Evolutionary conservation across 2,888 invertebrate species (phyloP), one percentile per base, ranked within the genome.

Genomic region (Athalia rosae): DNA sequence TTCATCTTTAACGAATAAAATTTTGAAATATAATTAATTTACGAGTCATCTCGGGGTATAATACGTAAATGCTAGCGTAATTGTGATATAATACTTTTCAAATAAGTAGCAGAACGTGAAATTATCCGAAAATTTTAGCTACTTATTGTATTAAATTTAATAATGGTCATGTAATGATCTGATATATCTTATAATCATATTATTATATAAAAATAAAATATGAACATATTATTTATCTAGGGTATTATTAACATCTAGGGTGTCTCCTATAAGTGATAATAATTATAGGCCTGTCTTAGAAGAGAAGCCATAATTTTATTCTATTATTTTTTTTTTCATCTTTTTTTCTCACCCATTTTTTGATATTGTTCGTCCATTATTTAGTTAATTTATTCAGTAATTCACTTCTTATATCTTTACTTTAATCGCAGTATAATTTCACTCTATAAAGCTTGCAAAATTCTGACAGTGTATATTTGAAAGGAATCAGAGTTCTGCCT

Each of bases 391-490:
- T 28, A 28, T 28, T 28, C 1, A 28, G 53, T 53, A n/a, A 53
- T 53, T 53, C n/a, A 67, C 45, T 63, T 50, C 50, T 63, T 4
- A 67, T 67, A 50, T 9, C 15, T 8, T 11, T 11, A 67, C 50
- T 53, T 3, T 13, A n/a, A 11, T 47, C 64, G 64, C 6, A 69
- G 9, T 28, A 66, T 15, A 13, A 61, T 74, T 50, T 28, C 48
- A 48, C 15, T 74, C 74, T 59, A 74, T 45, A 62, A 74, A 74
- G 74, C 74, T 74, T 74, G 74, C 74, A 59, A 74, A 74, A 74
- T 61, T 74, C 48, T 61, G 48, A 50, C 28, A 74, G 62, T 43
- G 9, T 61, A 74, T 48, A 74, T 67, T 67, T 67, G 28, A 28
- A 28, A 28, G 4, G 0, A 53, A n/a, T 53, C 7, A 53, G n/a